A percentile compares a stretch with the other conserved stretches of the same genome.
phyloP scores from a whole-genome alignment of 2,797 vertebrate genomes.

The Rhinoraja longicauda region DNA sequence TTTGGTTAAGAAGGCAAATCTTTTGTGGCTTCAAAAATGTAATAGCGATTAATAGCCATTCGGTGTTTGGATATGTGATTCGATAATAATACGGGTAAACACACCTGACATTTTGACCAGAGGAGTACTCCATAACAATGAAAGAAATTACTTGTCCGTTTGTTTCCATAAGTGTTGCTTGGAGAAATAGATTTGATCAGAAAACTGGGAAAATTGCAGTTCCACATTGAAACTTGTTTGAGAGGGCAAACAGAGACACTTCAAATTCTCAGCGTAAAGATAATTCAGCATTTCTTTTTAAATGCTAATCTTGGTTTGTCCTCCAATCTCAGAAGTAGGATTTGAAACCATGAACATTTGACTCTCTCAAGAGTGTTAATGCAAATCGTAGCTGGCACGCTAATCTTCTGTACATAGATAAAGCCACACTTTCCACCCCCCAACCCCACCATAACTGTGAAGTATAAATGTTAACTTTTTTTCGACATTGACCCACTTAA shows the following conservation, averaged over 20 bases:
- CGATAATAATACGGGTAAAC: neutral
- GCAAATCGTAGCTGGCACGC: neutral
- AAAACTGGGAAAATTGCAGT: neutral
- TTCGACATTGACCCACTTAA: too few relatives aligned
- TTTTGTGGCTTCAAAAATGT: neutral
- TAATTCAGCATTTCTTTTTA: neutral
- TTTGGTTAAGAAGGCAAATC: neutral
- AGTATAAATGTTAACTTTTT: neutral
- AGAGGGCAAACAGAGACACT: neutral
- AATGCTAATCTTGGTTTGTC: neutral
- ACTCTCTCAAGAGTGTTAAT: neutral
- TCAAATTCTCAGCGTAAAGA: neutral
- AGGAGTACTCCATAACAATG: neutral
- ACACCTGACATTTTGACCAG: neutral
- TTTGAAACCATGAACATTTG: neutral
- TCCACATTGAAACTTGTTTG: neutral
- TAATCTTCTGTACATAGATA: neutral
- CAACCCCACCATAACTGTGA: neutral
- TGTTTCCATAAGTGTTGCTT: neutral
- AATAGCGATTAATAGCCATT: neutral
- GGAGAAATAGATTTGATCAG: neutral
- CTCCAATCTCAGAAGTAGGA: neutral
- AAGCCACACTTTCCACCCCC: too few relatives aligned
- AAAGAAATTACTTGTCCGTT: neutral
- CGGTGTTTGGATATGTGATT: neutral